Evolutionary conservation across 2,888 invertebrate species (phyloP).

Genomic region (Taphrorychus bicolor): DNA sequence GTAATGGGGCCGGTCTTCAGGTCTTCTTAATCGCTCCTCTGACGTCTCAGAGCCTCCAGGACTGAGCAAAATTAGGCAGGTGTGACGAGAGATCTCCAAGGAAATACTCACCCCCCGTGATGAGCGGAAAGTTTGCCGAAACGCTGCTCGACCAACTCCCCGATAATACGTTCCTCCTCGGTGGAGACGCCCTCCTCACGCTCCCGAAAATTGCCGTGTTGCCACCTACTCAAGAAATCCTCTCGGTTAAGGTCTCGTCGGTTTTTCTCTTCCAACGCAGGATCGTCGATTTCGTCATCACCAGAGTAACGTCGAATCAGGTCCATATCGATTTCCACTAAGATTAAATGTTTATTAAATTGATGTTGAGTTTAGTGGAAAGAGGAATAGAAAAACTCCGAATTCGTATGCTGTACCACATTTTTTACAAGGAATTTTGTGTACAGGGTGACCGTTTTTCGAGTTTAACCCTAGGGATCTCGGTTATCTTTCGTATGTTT

Average conservation of each 20-base stretch:
- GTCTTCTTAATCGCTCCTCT: constrained; percentile 24
- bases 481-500: no score
- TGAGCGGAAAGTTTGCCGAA: constrained; percentile 13
- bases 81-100: no score
- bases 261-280: constrained; percentile 62
- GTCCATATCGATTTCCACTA: constrained; percentile 4
- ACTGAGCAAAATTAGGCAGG: no score
- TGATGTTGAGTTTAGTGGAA: no score
- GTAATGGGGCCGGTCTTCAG: constrained; percentile 12
- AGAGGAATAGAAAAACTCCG: no score
- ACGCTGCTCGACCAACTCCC: constrained; percentile 27
- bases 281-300: neutral
- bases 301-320: neutral
- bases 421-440: no score
- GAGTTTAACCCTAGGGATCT: no score
- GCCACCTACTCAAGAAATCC: constrained; percentile 56
- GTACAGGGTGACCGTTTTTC: no score
- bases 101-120: neutral
- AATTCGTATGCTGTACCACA: no score
- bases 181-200: constrained; percentile 28
- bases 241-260: constrained; percentile 63
- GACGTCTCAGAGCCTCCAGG: no score
- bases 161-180: constrained; percentile 32
- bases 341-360: constrained; percentile 55
- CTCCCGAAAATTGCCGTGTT: constrained; percentile 56